Evolutionary conservation across 1,140 invertebrate genomes (phyloP), one percentile per base, ranked within the genome.

Genomic region (Drosophila yakuba): DNA sequence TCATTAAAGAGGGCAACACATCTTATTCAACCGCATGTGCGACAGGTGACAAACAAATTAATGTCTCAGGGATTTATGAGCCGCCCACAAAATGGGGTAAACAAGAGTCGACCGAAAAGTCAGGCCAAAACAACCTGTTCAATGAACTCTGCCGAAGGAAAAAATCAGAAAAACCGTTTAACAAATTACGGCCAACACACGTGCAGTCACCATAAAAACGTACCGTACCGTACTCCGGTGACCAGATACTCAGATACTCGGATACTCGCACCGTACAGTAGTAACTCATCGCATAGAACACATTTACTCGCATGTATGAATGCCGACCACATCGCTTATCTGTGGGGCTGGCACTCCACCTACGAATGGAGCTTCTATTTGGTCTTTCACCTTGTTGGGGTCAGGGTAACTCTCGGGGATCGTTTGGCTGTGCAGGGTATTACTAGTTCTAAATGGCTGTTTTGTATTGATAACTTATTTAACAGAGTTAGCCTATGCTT

Each of bases 201-300:
- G 80, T 83, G 71, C 66, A 63, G 54, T 58, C 50, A 58, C 59
- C 80, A 83, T 84, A 83, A 83, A 83, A 78, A 78, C 62, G 80
- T 66, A 82, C 68, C 48, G 17, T 14, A 45, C 64, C 36, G 36
- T 38, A 38, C 36, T 14, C 36, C 36, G 12, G 11, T 38, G 36
- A 12, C 36, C 36, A 39, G 38, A 39, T 39, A 20, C 25, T 28
- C 28, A 35, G 20, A 39, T 62, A 55, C 48, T 47, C 20, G 10
- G 43, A 23, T 15, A 36, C 57, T n/a, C 32, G 17, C 17, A 43
- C 43, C 28, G 50, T 56, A 68, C 38, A 73, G 57, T 48, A 57
- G 44, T 63, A 44, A 20, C 43, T 48, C 43, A 61, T 59, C 51
- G 28, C 23, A 62, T 35, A 59, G 28, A 48, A 63, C 48, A 64